Evolutionary conservation across 2,888 invertebrate genomes (phyloP).

Genomic region (Subacronicta megacephala): DNA sequence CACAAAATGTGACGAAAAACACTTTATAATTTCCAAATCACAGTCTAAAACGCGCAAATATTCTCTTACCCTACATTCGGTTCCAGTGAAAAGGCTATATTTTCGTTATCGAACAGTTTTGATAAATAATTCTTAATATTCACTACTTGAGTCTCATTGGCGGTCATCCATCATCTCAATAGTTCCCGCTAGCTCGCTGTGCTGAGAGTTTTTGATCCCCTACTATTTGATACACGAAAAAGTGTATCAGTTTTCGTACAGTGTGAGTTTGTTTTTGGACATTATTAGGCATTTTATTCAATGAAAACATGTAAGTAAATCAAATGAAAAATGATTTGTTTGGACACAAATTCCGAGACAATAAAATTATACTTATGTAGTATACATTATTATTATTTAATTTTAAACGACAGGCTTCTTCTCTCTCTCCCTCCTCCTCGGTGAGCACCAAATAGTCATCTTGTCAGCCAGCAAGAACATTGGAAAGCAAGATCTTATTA

Average conservation of each 20-base stretch:
- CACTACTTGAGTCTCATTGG: constrained; percentile 69
- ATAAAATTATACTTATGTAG: too few species aligned
- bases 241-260: constrained; percentile 1
- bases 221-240: constrained; percentile 36
- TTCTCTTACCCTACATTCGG: constrained; percentile 31
- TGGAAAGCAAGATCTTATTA: too few species aligned
- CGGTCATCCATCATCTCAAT: constrained; percentile 73
- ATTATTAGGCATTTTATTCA: too few species aligned
- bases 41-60: constrained; percentile 19
- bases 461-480: too few species aligned
- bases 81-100: constrained; percentile 50
- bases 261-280: neutral
- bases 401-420: too few species aligned
- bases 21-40: constrained; percentile 2
- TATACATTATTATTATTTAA: too few species aligned
- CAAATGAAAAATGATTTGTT: too few species aligned
- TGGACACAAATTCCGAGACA: too few species aligned
- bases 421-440: too few species aligned
- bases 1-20: constrained; percentile 5
- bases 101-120: constrained; percentile 62
- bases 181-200: constrained; percentile 56
- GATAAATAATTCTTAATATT: constrained; percentile 75
- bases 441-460: too few species aligned
- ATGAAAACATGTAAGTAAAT: too few species aligned
- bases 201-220: constrained; percentile 53